Evolutionary conservation across 2,888 invertebrate species (phyloP).

Genomic region (Drosophila austrosaltans): DNA sequence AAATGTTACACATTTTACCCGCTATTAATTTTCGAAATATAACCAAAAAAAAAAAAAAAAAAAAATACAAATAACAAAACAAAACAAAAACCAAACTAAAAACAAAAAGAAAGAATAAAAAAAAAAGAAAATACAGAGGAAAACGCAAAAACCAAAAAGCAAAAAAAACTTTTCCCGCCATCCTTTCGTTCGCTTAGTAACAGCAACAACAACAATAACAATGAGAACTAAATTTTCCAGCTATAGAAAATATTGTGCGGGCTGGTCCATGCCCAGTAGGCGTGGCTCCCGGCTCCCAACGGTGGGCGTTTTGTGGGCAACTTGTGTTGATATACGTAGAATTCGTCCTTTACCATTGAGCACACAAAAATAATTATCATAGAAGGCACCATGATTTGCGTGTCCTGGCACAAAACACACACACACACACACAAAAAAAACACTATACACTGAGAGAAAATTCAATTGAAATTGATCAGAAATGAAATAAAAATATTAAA

Average conservation of each 20-base stretch:
- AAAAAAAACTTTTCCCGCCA: constrained; percentile 1
- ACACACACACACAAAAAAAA: neutral
- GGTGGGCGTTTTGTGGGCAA: neutral
- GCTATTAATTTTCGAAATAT: constrained; percentile 75
- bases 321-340: constrained; percentile 6
- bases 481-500: neutral
- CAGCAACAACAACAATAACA: constrained; percentile 3
- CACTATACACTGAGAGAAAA: constrained; percentile 1
- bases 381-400: constrained; percentile 43
- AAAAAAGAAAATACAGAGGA: constrained; percentile 1
- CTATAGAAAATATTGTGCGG: constrained; percentile 4
- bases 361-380: constrained; percentile 63
- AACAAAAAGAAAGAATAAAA: neutral
- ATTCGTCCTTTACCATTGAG: constrained; percentile 38
- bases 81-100: constrained; percentile 1
- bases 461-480: neutral
- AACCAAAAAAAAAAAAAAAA: constrained; percentile 50
- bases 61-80: constrained; percentile 26
- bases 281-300: neutral
- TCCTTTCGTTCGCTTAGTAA: neutral
- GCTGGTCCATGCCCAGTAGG: constrained; percentile 8
- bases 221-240: neutral
- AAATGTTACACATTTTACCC: constrained; percentile 67
- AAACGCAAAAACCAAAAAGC: neutral
- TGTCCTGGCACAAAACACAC: constrained; percentile 19